Base-by-base conservation (phyloP, 2,113 vertebrate genomes). In the Buteo buteo region DNA sequence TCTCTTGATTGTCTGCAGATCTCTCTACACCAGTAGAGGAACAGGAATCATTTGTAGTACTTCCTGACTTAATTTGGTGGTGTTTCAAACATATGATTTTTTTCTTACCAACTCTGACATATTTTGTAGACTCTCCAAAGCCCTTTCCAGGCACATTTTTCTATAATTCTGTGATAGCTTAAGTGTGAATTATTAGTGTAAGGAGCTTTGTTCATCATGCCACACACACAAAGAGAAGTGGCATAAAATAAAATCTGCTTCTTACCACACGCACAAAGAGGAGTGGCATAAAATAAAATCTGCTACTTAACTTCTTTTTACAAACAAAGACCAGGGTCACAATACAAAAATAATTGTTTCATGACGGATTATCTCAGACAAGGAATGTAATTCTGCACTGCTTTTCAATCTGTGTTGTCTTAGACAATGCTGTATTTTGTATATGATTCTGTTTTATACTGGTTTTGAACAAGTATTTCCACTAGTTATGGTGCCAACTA, bases 1-100 rank as follows among this genome's bases (percentile, higher is more conserved):
- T 95, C 78, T 95, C 78, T 90, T 95, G 91, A 65, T 90, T 93
- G 31, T 90, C 67, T 93, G 64, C 36, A 52, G 93, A 86, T 96
- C 61, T 95, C 55, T 91, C 65, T 70, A 82, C n/a, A 81, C 50
- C 42, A 66, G 32, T n/a, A 73, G 26, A 74, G 38, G 44, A 90
- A 64, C 4, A 70, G 21, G 25, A 91, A 94, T 90, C 45, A 34
- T 87, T 86, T 81, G 18, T 36, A 91, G 47, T 52, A 44, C 15
- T 94, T 93, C 72, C 50, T 77, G 49, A 54, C 40, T 84, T 88
- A 80, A 82, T 94, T 83, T 92, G 31, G 19, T 81, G 9, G 16
- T 70, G 52, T 40, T 84, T 94, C 32, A n/a, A 86, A 82, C 3
- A 11, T 0, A 1, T 21, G 17, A 45, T 22, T 14, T 34, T 45